Evolutionary conservation across 2,797 vertebrate genomes (phyloP), one percentile per base, ranked within the genome.

Genomic region (Danio kyathit): DNA sequence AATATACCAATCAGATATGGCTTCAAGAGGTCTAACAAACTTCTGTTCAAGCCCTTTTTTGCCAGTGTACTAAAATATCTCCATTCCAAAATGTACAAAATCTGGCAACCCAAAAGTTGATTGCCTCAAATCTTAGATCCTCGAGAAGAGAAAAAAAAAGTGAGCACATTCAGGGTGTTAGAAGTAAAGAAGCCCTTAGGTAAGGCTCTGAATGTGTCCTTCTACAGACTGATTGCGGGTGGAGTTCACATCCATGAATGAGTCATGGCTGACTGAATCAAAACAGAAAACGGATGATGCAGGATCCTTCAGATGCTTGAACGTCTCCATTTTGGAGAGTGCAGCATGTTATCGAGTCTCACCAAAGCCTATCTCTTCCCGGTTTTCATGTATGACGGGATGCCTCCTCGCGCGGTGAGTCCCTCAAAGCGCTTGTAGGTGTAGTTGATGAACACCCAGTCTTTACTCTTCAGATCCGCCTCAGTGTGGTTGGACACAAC

Each of bases 401-500:
- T 96, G 5, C 95, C 95, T n/a, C 96, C 96, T 79, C 96, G 92
- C 12, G 96, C 95, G 0, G 96, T 97, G 84, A 97, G 92, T 12
- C 96, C 96, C 87, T 97, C 96, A 0, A 97, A 97, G 80, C 96
- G 95, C 67, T 97, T 97, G 89, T 97, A 97, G 0, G 96, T 97
- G 85, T 97, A 97, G 83, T 97, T 97, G 89, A 97, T 94, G 87
- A 97, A 97, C 88, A 97, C 96, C 96, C 96, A 97, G 90, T 97
- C 96, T 79, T 96, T 97, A 90, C 93, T 96, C 90, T 96, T 96
- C 85, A 95, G 95, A 90, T 97, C 96, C 0, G 91, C 91, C 89
- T 96, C 96, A 0, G 95, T 93, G 69, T 96, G 96, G 79, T 93
- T 96, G 87, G 93, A 73, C 19, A 87, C 84, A 29, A 29, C 29